phyloP scores from a whole-genome alignment of 2,888 invertebrate species.

The Stenolophus ochropezus region DNA sequence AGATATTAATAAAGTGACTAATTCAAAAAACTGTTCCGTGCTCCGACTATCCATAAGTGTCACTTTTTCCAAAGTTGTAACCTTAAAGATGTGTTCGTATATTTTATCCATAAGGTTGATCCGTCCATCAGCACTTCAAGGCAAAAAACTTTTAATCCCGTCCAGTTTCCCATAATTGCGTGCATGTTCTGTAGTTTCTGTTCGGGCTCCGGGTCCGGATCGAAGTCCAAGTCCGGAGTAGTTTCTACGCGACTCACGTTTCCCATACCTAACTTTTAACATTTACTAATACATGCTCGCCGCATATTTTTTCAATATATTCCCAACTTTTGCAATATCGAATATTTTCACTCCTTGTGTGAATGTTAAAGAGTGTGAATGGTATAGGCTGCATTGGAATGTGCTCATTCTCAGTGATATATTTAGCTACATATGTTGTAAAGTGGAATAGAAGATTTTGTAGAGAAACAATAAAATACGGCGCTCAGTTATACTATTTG shows the following conservation, averaged over 20 bases:
- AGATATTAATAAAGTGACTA: no score
- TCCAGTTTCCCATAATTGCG: background rate
- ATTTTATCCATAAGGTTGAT: no score
- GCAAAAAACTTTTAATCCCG: no score
- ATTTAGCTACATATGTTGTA: background rate
- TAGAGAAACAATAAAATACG: background rate
- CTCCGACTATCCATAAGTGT: no score
- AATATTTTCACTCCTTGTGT: slow-evolving; percentile 53
- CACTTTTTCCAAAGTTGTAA: no score
- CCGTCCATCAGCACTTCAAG: no score
- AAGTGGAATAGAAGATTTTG: background rate
- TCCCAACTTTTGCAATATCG: slow-evolving; percentile 57
- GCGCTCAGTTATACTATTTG: no score
- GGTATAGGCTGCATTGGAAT: slow-evolving; percentile 24
- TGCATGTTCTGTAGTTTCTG: background rate
- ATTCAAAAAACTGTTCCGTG: no score
- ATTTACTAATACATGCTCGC: slow-evolving; percentile 59
- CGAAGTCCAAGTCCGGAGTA: background rate
- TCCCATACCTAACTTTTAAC: slow-evolving; percentile 58
- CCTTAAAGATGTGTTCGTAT: no score
- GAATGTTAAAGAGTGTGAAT: slow-evolving; percentile 52
- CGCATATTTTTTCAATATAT: slow-evolving; percentile 60
- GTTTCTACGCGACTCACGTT: slow-evolving; percentile 43
- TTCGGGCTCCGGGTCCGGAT: background rate
- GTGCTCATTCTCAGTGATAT: background rate